These are phyloP conservation scores for Pemphredon lugubris DNA, from an alignment of 2,888 invertebrate genomes.

Conservation along the genomic window DNA sequence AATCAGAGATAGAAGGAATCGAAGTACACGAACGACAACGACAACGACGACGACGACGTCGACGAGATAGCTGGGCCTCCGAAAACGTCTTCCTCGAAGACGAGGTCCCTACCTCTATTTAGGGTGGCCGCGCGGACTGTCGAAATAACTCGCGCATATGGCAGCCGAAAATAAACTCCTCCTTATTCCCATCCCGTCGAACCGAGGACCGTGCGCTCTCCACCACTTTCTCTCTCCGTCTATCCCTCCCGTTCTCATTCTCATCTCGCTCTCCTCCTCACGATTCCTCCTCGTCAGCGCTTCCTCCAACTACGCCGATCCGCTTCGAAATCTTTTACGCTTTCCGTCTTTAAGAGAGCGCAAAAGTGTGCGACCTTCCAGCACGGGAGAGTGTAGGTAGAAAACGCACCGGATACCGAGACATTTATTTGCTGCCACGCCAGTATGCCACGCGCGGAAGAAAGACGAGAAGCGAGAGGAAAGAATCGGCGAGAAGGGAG, in stretches of 20 bases:
- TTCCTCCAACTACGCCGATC: constrained; percentile 71
- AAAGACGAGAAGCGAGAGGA: constrained; percentile 41
- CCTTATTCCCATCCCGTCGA: constrained; percentile 78
- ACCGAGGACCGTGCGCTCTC: constrained; percentile 58
- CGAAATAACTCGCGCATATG: constrained; percentile 80
- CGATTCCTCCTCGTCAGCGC: constrained; percentile 22
- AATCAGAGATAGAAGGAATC: constrained; percentile 13
- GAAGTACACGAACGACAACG: constrained; percentile 25
- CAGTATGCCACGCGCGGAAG: constrained; percentile 47
- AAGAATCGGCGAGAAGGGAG: too few species aligned
- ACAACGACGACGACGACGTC: constrained; percentile 26
- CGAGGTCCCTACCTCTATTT: constrained; percentile 69
- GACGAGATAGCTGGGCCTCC: constrained; percentile 37
- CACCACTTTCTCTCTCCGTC: constrained; percentile 30
- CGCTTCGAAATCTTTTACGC: constrained; percentile 34
- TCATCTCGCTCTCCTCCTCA: constrained; percentile 11
- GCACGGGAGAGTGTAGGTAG: constrained; percentile 47
- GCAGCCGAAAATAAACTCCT: constrained; percentile 79
- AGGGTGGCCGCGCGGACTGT: constrained; percentile 72
- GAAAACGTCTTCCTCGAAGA: constrained; percentile 61
- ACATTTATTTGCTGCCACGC: constrained; percentile 74
- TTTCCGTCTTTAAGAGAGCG: constrained; percentile 35
- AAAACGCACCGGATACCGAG: constrained; percentile 71
- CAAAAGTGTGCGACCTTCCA: constrained; percentile 46
- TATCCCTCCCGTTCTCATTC: constrained; percentile 14